Evolutionary conservation across 2,888 invertebrate genomes (phyloP).

Genomic region (Odontomyia ornata): DNA sequence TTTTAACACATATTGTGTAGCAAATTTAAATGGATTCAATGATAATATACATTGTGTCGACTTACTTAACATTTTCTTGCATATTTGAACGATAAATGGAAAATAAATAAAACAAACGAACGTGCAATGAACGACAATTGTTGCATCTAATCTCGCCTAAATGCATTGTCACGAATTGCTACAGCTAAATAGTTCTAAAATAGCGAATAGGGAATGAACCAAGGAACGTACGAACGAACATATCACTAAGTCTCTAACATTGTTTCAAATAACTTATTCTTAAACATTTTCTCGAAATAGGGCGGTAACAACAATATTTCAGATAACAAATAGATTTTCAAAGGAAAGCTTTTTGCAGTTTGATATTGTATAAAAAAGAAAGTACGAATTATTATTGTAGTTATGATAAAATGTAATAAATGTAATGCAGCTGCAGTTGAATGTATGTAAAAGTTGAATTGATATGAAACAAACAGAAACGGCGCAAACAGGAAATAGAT

Average conservation of each 20-base stretch:
- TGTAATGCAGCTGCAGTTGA: background rate
- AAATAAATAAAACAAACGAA: background rate
- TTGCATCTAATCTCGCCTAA: slow-evolving; percentile 25
- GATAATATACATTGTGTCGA: background rate
- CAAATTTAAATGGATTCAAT: background rate
- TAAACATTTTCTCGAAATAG: background rate
- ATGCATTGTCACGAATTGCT: background rate
- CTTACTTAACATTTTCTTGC: background rate
- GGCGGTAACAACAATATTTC: background rate
- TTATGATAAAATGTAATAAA: background rate
- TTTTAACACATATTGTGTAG: background rate
- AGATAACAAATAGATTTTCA: background rate
- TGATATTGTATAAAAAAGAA: background rate
- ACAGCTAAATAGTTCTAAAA: slow-evolving; percentile 4
- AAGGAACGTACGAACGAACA: background rate
- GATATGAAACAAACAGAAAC: slow-evolving; percentile 44
- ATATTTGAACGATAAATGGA: background rate
- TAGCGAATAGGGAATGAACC: background rate
- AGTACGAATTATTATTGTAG: background rate
- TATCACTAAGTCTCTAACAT: background rate
- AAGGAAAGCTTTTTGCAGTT: background rate
- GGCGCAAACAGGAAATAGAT: slow-evolving; percentile 23
- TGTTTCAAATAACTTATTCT: background rate
- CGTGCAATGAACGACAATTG: slow-evolving; percentile 26
- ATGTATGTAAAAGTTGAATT: background rate